phyloP scores from a whole-genome alignment of 2,888 invertebrate genomes.

The Seira musarum region DNA sequence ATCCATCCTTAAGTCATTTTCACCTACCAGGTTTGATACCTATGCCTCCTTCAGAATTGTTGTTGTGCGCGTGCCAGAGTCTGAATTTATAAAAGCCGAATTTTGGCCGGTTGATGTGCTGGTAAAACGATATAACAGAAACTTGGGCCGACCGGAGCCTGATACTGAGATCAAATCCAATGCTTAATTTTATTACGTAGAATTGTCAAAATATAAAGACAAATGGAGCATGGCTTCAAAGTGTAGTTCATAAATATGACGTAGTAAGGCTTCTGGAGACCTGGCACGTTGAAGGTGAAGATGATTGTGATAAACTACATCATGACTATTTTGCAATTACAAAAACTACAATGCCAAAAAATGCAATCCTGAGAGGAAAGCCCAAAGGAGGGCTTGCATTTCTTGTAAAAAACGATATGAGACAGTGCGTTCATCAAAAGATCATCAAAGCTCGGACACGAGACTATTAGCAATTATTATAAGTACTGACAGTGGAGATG shows the following conservation, averaged over 20 bases:
- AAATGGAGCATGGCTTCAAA: constrained; percentile 1
- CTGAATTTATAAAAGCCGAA: background rate
- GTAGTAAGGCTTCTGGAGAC: constrained; percentile 29
- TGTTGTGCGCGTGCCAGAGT: background rate
- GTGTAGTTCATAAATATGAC: constrained; percentile 9
- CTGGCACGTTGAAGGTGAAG: constrained; percentile 27
- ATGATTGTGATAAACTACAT: background rate
- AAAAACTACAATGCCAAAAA: background rate
- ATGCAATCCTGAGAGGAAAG: background rate
- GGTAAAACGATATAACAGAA: background rate
- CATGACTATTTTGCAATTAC: background rate
- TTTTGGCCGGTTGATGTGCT: constrained; percentile 1
- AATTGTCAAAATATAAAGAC: constrained; percentile 32
- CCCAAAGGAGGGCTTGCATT: constrained; percentile 30
- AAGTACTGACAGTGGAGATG: background rate
- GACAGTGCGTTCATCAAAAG: background rate
- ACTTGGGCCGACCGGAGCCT: background rate
- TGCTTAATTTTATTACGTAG: constrained; percentile 9
- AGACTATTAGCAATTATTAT: background rate
- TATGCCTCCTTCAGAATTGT: constrained; percentile 21
- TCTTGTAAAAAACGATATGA: background rate
- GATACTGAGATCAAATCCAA: background rate
- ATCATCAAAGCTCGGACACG: background rate
- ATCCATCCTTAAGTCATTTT: too few species aligned
- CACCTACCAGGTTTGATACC: too few species aligned